Base-by-base conservation (phyloP, 2,888 invertebrate species). In the Trissonchulus latispiculum region DNA sequence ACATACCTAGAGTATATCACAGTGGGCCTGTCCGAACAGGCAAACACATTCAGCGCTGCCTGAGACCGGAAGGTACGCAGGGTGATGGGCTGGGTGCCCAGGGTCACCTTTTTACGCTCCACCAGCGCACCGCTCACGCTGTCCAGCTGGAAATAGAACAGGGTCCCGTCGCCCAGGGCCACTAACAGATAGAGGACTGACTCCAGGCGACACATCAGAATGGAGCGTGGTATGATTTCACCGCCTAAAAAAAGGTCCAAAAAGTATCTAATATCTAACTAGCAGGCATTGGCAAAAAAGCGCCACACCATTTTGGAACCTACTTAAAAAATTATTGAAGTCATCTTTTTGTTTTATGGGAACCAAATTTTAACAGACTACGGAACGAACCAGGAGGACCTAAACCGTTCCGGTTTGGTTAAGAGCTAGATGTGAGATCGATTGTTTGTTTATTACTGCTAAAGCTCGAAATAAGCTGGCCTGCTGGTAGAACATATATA, bases 11-110 rank as follows among this genome's bases (percentile, higher is more conserved):
- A 96, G 86, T 97, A 99, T 78, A 99, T 96, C 23, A 99, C 97
- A 0, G 97, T 96, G 0, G 97, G 97, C 70, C 97, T 88, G 85
- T 99, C 97, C 0, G 95, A 96, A 84, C 99, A 99, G 32, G 96
- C 99, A 86, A 99, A 99, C 48, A 99, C 95, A 84, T 96, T 97
- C 28, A 92, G 93, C 0, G 95, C 95, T 8, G 68, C 73, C 29
- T 37, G 75, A 28, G 78, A 76, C 15, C 71, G 89, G 83, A 99
- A 97, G 3, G 92, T 92, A 76, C 91, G 88, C 73, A 99, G 86
- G 23, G 92, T 92, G 0, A 95, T 96, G 23, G 97, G 97, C 83
- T 97, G 96, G 0, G 97, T 99, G 71, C 99, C 99, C 1, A 99
- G 86, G 0, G 95, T 95, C 29, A 97, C 95, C 83, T 93, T 93